A percentile compares a stretch with the other conserved stretches of the same genome.
These are phyloP conservation scores for Isichthys henryi DNA, from an alignment of 2,113 vertebrate species.

Conservation along the genomic window DNA sequence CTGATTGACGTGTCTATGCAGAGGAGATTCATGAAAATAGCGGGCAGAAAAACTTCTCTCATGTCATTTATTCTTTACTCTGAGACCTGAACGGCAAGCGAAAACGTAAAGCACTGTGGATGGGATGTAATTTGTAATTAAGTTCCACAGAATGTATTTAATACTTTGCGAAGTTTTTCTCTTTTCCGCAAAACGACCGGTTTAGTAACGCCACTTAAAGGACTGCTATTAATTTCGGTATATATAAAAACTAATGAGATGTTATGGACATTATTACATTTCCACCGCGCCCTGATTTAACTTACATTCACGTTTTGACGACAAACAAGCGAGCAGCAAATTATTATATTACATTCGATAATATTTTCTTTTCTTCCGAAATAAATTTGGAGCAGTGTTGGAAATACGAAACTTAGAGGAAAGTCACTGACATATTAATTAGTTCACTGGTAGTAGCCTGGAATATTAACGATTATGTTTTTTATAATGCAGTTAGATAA, in stretches of 20 bases:
- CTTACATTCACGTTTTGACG: neutral
- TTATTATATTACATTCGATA: neutral
- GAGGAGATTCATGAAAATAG: neutral
- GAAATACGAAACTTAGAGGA: neutral
- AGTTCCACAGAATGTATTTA: neutral
- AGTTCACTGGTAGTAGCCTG: neutral
- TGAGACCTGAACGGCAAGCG: neutral
- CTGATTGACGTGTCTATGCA: neutral
- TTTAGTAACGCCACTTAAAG: neutral
- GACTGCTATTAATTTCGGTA: neutral
- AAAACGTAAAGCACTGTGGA: neutral
- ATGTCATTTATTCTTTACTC: neutral
- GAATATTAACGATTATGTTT: neutral
- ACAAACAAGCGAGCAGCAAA: neutral
- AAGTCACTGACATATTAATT: neutral
- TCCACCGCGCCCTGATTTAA: neutral
- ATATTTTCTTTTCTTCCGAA: neutral
- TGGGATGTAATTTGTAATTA: neutral
- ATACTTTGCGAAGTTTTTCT: neutral
- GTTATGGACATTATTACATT: neutral
- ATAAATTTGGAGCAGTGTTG: neutral
- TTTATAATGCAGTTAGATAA: neutral
- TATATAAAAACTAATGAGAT: neutral
- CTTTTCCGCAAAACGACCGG: neutral
- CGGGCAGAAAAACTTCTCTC: neutral